These are phyloP conservation scores for Ceriagrion tenellum DNA, from an alignment of 2,888 invertebrate species.

Conservation along the genomic window DNA sequence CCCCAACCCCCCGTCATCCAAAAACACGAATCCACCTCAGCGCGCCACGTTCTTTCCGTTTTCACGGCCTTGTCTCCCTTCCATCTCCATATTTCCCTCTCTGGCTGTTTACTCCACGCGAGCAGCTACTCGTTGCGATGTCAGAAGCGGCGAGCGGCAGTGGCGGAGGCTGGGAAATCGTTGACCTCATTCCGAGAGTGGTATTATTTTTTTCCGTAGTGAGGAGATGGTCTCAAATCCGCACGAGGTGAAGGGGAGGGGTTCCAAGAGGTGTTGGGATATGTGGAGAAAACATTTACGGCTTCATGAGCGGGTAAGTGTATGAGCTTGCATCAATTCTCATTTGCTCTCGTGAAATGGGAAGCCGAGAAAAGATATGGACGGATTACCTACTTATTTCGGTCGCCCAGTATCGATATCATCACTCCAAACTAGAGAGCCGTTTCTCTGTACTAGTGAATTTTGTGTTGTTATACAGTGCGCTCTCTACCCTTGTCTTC, in stretches of 20 bases:
- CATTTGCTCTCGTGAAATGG: background rate
- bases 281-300: background rate
- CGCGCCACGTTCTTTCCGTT: background rate
- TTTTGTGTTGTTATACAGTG: background rate
- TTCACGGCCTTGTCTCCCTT: background rate
- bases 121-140: background rate
- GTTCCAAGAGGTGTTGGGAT: background rate
- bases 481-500: too few relatives aligned
- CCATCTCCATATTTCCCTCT: background rate
- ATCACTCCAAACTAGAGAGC: background rate
- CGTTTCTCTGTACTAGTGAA: background rate
- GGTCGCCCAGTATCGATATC: background rate
- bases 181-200: background rate
- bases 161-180: background rate
- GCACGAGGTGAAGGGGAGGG: background rate
- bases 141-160: background rate
- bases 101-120: background rate
- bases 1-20: too few relatives aligned
- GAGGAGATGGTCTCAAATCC: slow-evolving; percentile 4
- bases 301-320: background rate
- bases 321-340: background rate
- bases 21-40: too few relatives aligned
- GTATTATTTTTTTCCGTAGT: background rate
- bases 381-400: background rate
- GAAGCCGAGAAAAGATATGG: background rate